phyloP scores from a whole-genome alignment of 2,797 vertebrate species.

The Bryconaethiops microstoma region DNA sequence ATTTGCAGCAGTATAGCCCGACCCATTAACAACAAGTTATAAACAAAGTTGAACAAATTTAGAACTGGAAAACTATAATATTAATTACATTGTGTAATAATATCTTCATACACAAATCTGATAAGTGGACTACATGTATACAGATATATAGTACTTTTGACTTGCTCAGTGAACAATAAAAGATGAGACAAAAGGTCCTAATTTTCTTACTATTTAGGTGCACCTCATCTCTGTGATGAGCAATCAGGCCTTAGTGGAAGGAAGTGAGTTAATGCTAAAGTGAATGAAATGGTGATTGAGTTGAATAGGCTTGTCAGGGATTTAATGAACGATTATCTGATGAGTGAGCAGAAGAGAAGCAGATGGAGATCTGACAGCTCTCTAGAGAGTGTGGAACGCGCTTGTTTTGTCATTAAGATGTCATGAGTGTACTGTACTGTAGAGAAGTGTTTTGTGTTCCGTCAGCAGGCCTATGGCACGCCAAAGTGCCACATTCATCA shows the following conservation, averaged over 20 bases:
- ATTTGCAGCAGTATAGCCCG: too few relatives aligned
- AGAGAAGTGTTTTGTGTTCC: constrained; percentile 5
- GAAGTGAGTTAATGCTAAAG: constrained; percentile 42
- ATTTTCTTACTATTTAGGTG: constrained; percentile 34
- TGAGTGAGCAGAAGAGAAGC: constrained; percentile 40
- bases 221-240: constrained; percentile 37
- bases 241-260: constrained; percentile 37
- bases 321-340: constrained; percentile 39
- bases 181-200: neutral
- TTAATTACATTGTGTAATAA: too few relatives aligned
- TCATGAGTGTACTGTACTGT: constrained; percentile 7
- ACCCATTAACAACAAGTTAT: too few relatives aligned
- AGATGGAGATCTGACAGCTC: constrained; percentile 41
- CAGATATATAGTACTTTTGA: neutral
- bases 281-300: constrained; percentile 51
- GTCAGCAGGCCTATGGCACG: neutral
- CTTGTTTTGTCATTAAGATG: constrained; percentile 38
- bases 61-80: too few relatives aligned
- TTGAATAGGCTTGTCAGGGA: constrained; percentile 47
- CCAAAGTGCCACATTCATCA: neutral
- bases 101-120: too few relatives aligned
- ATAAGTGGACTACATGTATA: too few relatives aligned
- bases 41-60: too few relatives aligned
- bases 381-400: constrained; percentile 11
- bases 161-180: constrained; percentile 3